These are phyloP conservation scores for Pagrus major DNA, from an alignment of 2,113 vertebrate species.

Conservation along the genomic window DNA sequence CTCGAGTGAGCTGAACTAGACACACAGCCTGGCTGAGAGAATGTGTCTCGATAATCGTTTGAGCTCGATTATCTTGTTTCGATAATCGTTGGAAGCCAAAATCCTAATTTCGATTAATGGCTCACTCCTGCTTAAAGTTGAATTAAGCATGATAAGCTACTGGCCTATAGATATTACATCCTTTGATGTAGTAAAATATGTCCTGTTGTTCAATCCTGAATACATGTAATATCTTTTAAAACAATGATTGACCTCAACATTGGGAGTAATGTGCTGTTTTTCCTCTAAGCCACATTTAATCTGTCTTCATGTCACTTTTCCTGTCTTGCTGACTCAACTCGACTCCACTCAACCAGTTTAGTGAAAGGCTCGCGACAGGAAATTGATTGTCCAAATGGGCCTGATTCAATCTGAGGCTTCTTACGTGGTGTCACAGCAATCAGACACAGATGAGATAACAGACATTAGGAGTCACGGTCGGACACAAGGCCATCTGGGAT, in stretches of 20 bases:
- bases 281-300: not conserved
- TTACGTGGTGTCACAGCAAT: slow-evolving; percentile 63
- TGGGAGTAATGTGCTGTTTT: not conserved
- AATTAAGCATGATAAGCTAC: not conserved
- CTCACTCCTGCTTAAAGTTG: too few species aligned
- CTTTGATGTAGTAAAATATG: not conserved
- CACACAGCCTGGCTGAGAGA: too few species aligned
- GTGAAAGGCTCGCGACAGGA: slow-evolving; percentile 57
- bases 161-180: not conserved
- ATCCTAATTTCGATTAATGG: too few species aligned
- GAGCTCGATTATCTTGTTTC: too few species aligned
- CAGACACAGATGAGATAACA: slow-evolving; percentile 70
- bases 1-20: too few species aligned
- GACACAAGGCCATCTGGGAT: slow-evolving; percentile 66
- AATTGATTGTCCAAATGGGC: slow-evolving; percentile 64
- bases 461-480: slow-evolving; percentile 44
- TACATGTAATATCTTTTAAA: not conserved
- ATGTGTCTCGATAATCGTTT: too few species aligned
- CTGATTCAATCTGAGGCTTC: slow-evolving; percentile 67
- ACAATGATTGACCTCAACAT: not conserved
- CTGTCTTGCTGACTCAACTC: not conserved
- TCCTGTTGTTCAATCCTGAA: not conserved
- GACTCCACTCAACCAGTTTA: slow-evolving; percentile 39
- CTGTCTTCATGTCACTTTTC: not conserved
- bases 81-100: too few species aligned